These are phyloP conservation scores for Protodeltote pygarga DNA, from an alignment of 2,888 invertebrate species.

Conservation along the genomic window DNA sequence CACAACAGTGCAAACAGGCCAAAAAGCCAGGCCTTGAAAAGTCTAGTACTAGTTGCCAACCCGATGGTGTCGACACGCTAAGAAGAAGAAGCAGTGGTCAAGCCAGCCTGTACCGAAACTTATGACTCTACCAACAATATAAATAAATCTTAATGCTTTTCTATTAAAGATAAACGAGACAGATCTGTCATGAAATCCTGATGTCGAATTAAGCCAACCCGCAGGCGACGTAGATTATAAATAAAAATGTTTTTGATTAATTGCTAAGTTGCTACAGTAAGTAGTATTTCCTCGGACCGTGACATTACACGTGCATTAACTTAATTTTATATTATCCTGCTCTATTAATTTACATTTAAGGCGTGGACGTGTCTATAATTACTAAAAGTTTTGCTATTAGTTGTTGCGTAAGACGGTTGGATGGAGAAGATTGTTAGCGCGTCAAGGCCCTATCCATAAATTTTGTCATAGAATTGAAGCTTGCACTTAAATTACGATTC, in stretches of 20 bases:
- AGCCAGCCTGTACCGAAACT: no score
- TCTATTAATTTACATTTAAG: slow-evolving; percentile 54
- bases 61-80: no score
- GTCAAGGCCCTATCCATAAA: slow-evolving; percentile 23
- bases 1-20: no score
- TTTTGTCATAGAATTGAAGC: slow-evolving; percentile 14
- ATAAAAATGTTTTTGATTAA: slow-evolving; percentile 45
- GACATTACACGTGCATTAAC: slow-evolving; percentile 59
- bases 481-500: slow-evolving; percentile 1
- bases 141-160: no score
- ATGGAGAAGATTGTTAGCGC: slow-evolving; percentile 8
- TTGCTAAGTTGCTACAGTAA: slow-evolving; percentile 38
- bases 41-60: no score
- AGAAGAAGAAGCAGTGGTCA: no score
- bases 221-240: slow-evolving; percentile 14
- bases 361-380: slow-evolving; percentile 47
- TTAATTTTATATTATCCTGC: slow-evolving; percentile 50
- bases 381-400: slow-evolving; percentile 21
- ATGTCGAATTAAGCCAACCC: no score
- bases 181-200: no score
- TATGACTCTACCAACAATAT: no score
- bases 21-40: no score
- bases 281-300: slow-evolving; percentile 55
- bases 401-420: slow-evolving; percentile 11
- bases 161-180: no score